Base-by-base conservation (phyloP, 1,140 invertebrate species). In the Danaus melanippus region DNA sequence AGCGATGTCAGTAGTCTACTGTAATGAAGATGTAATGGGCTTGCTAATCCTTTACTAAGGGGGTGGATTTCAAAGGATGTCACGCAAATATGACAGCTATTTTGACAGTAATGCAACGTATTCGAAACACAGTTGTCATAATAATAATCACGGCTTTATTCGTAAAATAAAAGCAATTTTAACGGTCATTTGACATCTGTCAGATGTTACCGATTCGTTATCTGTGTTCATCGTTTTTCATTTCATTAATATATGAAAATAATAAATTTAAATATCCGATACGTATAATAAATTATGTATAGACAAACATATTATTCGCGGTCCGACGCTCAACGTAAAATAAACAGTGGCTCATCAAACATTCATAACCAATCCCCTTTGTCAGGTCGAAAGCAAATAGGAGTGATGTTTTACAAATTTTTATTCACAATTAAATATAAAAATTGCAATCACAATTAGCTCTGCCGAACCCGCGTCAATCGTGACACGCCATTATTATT, bases 1-100 rank as follows among this genome's bases (percentile, higher is more conserved):
- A 58, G 69, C 59, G 55, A 61, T 73, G 76, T 67, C 79, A 79
- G 79, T 74, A 79, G 79, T 79, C 82, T 80, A 80, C 84, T 74
- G 71, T 84, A 86, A 86, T 86, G 84, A 86, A 86, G 84, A 84
- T 86, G 84, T 86, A 86, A 86, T 86, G 60, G 79, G 83, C 63
- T 65, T 56, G 52, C 53, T 86, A 86, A 86, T 86, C 83, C 83
- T 82, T 76, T 76, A 43, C 71, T 47, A 79, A 83, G 76, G 83
- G 80, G 79, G 83, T 82, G 83, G 67, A 17, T 51, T 66, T 86
- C 69, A 84, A 86, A 84, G 71, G 81, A 86, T 84, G 79, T 86
- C 81, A 86, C 74, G 67, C 72, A 63, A 79, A 81, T 76, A 82
- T 86, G 84, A 86, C 81, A 84, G 84, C 76, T 86, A 86, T 86